Evolutionary conservation across 1,140 invertebrate species (phyloP), one percentile per base, ranked within the genome.

Genomic region (Tetramorium alpestre): DNA sequence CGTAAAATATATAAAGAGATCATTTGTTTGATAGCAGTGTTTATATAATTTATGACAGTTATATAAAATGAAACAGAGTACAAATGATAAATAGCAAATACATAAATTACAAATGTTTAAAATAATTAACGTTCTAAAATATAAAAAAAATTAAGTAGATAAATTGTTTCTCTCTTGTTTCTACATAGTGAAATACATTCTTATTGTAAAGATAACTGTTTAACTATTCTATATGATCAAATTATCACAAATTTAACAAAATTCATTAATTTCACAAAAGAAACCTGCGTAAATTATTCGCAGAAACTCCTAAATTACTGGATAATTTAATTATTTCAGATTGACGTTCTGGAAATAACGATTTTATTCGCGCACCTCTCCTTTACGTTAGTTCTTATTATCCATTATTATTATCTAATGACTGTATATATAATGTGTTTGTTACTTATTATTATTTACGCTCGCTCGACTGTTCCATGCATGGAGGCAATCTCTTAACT

Each of bases 401-500:
- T 44, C 10, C 38, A 22, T 67, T 67, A 69, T 67, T 67, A 67
- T 69, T 69, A 69, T 49, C 41, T 69, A 69, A 69, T 69, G 65
- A 69, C 65, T 69, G 41, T 67, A 25, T 69, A 56, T 67, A 25
- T 69, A 56, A 33, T 58, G 6, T 51, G 22, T 65, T 76, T 33
- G 22, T 64, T 47, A 77, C 47, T 82, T 65, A 70, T 78, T 64
- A 65, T 75, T 80, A 44, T 70, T 64, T 56, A 49, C 58, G 86
- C 38, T 33, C 87, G 89, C 81, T 87, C 90, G 92, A 89, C 92
- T 90, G 90, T 92, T 93, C 80, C 73, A 90, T 87, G 86, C 69
- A 87, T 87, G 88, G 85, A 92, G 86, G 87, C 84, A 92, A 89
- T 70, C 65, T 58, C 91, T 92, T 94, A 93, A 91, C 56, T 90